Conservation (phyloP, 2,888 invertebrate species). For the Thymelicus lineola region DNA sequence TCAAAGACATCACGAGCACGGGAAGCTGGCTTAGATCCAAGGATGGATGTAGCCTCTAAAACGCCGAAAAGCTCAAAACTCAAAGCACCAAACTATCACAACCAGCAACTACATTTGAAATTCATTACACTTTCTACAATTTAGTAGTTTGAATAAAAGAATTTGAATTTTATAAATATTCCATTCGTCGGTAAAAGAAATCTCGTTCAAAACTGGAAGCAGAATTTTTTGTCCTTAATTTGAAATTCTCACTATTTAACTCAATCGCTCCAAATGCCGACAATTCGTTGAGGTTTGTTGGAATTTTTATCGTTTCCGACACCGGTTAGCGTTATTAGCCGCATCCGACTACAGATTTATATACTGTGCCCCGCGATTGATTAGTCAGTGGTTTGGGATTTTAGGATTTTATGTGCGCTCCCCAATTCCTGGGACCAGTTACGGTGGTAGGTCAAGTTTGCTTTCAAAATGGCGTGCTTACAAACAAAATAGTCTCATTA, state of each 20-base stretch:
- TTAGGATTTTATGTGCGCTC: background rate
- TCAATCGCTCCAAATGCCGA: conserved; percentile 10
- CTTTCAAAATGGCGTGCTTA: background rate
- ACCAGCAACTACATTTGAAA: background rate
- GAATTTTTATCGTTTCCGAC: conserved; percentile 29
- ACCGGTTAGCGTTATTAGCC: conserved; percentile 16
- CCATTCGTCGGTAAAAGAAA: background rate
- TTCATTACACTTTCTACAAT: background rate
- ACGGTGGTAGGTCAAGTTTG: background rate
- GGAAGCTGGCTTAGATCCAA: too few species aligned
- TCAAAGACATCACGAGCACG: too few species aligned
- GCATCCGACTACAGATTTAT: conserved; percentile 17
- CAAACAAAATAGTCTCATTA: background rate
- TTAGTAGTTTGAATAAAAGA: background rate
- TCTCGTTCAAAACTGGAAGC: background rate
- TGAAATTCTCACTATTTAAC: conserved; percentile 4
- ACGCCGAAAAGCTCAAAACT: too few species aligned
- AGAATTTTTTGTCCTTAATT: background rate
- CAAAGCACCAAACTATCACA: background rate
- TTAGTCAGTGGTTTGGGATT: conserved; percentile 14
- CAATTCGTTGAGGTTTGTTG: background rate
- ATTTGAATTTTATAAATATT: background rate
- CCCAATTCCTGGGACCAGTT: background rate
- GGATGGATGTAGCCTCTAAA: too few species aligned
- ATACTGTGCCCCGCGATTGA: conserved; percentile 4